Evolutionary conservation across 2,888 invertebrate species (phyloP), one percentile per base, ranked within the genome.

Genomic region (Saturnia japonica): DNA sequence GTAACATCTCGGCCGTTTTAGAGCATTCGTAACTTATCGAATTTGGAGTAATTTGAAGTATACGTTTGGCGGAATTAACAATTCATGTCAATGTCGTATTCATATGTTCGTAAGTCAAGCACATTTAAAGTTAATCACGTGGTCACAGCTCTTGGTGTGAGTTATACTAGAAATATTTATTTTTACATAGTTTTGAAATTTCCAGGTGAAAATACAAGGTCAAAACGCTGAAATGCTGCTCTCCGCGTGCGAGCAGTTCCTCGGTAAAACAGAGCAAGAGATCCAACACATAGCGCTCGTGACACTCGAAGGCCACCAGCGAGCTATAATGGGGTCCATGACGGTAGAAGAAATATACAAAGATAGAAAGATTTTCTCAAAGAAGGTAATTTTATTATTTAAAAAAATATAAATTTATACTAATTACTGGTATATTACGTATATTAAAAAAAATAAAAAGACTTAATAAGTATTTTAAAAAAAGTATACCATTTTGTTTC

Each of bases 291-390:
- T 98, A 89, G 98, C 98, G 40, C 94, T 98, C 74, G 98, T 98
- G 54, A 99, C 98, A 60, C 91, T 98, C 40, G 98, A 99, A 91
- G 98, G 98, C 70, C 98, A 99, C 87, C 98, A 99, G 90, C 95
- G 98, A 76, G 98, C 98, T 77, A 98, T 98, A 75, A 99, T 99
- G 98, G 98, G 98, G 45, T 98, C 98, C 75, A 98, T 98, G 98
- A 98, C 98, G 0, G 98, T 99, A 6, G 98, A 98, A 93, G 98
- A 99, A 91, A 98, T 99, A 84, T 99, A 98, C 89, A 98, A 98
- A 87, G 98, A 99, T 87, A 95, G 99, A 71, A 98, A 99, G 91
- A 98, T 98, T 89, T 99, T 99, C 90, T 98, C 98, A 83, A 98
- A 98, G 91, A 93, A 93, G 90, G 93, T 91, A 70, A 14, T 73